Base-by-base conservation (phyloP, 1,140 invertebrate genomes). In the Pogonomyrmex californicus region DNA sequence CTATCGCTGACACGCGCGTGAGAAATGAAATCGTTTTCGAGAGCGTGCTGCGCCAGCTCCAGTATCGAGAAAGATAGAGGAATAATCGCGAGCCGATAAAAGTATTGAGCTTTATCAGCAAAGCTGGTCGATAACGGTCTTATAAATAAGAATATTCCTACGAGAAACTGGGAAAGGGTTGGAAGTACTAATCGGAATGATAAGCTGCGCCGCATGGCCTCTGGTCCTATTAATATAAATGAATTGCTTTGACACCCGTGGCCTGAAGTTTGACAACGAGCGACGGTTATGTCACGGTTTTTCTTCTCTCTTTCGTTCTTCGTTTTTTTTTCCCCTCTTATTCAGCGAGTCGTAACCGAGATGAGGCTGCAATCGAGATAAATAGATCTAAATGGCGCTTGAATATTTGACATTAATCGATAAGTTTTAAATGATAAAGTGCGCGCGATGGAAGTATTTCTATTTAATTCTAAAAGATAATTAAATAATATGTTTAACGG, bases 151-250 rank as follows among this genome's bases (percentile, higher is more conserved):
- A 87, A 75, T 36, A 62, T n/a, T 56, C 63, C 51, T 38, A 0
- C 9, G 1, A 23, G 23, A 23, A 23, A 56, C 2, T 33, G 73
- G 41, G 47, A 68, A 51, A 65, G 12, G 17, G 63, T 86, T 87
- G 68, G 89, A 77, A 79, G 54, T 78, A 68, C 62, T 89, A 92
- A 92, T 91, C 79, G 81, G 73, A 23, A 41, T 76, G 89, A 91
- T 91, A 92, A 87, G 76, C 33, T 41, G 14, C 66, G 81, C 75
- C 44, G 41, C 36, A 36, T 75, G 88, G 75, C 76, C 87, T 88
- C 88, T 87, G 79, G 86, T 88, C 79, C 88, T 92, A 91, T 92
- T 92, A 91, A 92, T 91, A 92, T 89, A 87, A 92, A 92, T 87
- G 86, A 90, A 91, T 92, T 92, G 82, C 88, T 92, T 87, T 88